These are phyloP conservation scores for Procambarus virginalis DNA, from an alignment of 1,140 invertebrate species.

Conservation along the genomic window DNA sequence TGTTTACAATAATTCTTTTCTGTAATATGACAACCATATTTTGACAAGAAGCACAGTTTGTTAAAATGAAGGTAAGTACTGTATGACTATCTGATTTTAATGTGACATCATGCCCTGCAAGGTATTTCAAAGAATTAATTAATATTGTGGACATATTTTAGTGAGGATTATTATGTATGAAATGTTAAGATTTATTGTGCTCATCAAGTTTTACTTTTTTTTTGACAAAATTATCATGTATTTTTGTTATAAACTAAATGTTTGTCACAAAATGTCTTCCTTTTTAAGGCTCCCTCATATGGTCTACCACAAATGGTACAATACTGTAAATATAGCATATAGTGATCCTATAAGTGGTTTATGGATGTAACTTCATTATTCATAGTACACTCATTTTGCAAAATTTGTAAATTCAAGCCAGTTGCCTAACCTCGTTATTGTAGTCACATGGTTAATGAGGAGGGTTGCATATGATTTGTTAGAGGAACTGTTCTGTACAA, in stretches of 20 bases:
- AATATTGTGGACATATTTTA: not conserved
- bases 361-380: not conserved
- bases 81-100: not conserved
- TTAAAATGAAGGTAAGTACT: not conserved
- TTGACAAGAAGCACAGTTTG: not conserved
- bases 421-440: not conserved
- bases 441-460: not conserved
- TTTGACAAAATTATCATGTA: not conserved
- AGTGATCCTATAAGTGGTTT: not conserved
- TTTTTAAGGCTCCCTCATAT: not conserved
- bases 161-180: not conserved
- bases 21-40: not conserved
- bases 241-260: not conserved
- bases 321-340: slow-evolving; percentile 1
- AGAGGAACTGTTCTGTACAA: not conserved
- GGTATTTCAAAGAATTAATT: too few relatives aligned
- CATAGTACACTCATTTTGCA: not conserved
- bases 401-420: not conserved
- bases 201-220: not conserved
- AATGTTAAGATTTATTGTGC: not conserved
- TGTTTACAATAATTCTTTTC: not conserved
- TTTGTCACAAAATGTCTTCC: slow-evolving; percentile 4
- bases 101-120: not conserved
- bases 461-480: not conserved
- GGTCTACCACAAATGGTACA: not conserved